Conservation (phyloP, 35 echinoderm and acorn worm genomes). For the Apostichopus parvimensis region DNA sequence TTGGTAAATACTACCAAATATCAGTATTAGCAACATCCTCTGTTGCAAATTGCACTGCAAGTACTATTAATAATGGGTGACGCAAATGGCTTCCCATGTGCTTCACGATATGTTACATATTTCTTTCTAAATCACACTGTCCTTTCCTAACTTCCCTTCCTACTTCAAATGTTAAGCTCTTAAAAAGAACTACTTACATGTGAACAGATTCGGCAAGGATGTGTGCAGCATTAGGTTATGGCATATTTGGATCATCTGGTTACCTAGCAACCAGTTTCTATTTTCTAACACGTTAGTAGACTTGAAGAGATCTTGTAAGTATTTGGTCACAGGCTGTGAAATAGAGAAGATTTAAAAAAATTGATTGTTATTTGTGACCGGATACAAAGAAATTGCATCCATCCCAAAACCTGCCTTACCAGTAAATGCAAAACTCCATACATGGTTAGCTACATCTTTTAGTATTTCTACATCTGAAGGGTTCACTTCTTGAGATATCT, state of each 20-base stretch:
- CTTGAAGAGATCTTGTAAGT: conserved; percentile 33
- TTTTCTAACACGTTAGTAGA: conserved; percentile 44
- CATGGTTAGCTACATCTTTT: not conserved
- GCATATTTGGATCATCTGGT: conserved; percentile 60
- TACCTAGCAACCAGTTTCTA: conserved; percentile 54
- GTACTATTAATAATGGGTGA: too few relatives aligned
- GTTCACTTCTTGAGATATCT: too few relatives aligned
- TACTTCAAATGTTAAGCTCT: too few relatives aligned
- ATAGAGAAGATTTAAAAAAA: conserved; percentile 7
- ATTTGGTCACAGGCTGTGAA: conserved; percentile 40
- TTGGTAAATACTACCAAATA: too few relatives aligned
- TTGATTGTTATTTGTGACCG: not conserved
- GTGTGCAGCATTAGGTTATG: conserved; percentile 49
- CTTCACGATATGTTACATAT: too few relatives aligned
- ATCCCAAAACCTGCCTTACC: not conserved
- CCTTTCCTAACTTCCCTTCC: too few relatives aligned
- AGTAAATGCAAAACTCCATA: too few relatives aligned
- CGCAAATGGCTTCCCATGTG: too few relatives aligned
- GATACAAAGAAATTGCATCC: too few relatives aligned
- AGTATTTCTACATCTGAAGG: not conserved
- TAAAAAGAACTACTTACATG: conserved; percentile 30
- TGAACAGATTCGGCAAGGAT: conserved; percentile 23
- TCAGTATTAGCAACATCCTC: too few relatives aligned
- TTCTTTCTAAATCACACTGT: too few relatives aligned
- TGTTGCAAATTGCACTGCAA: too few relatives aligned